A percentile compares a stretch with the other conserved stretches of the same genome.
These are phyloP conservation scores for Diachasma alloeum DNA, from an alignment of 1,140 invertebrate genomes.

Conservation along the genomic window DNA sequence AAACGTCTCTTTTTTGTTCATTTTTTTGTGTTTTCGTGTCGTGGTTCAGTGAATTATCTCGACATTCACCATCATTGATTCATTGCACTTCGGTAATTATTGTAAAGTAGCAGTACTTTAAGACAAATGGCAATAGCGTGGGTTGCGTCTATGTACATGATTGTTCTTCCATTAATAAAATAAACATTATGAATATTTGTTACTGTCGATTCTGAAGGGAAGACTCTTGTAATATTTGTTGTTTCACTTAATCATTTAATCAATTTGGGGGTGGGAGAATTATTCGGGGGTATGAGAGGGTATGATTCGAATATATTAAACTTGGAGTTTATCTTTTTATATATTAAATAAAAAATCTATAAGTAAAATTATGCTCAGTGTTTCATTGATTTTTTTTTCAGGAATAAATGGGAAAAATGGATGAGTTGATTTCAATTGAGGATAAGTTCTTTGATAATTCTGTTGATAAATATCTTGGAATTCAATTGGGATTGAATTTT, in stretches of 20 bases:
- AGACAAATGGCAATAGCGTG: not conserved
- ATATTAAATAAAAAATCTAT: too few species aligned
- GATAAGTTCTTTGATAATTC: too few species aligned
- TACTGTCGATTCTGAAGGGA: conserved; percentile 32
- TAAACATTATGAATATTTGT: not conserved
- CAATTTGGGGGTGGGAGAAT: not conserved
- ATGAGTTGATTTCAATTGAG: too few species aligned
- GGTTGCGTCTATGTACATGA: not conserved
- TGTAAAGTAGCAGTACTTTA: not conserved
- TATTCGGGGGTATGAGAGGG: not conserved
- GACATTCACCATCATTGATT: not conserved
- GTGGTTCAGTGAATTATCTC: not conserved
- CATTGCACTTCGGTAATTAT: not conserved
- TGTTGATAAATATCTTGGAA: too few species aligned
- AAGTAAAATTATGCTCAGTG: too few species aligned
- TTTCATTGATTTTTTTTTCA: conserved; percentile 1
- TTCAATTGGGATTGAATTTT: too few species aligned
- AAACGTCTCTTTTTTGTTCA: not conserved
- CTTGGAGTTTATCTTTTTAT: not conserved
- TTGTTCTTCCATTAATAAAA: not conserved
- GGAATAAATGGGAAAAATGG: not conserved
- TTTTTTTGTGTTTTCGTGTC: not conserved
- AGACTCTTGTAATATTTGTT: conserved; percentile 56
- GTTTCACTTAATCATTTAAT: conserved; percentile 22
- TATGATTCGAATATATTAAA: not conserved